Base-by-base conservation (phyloP, 2,888 invertebrate species). In the Philhelius pedissequus region DNA sequence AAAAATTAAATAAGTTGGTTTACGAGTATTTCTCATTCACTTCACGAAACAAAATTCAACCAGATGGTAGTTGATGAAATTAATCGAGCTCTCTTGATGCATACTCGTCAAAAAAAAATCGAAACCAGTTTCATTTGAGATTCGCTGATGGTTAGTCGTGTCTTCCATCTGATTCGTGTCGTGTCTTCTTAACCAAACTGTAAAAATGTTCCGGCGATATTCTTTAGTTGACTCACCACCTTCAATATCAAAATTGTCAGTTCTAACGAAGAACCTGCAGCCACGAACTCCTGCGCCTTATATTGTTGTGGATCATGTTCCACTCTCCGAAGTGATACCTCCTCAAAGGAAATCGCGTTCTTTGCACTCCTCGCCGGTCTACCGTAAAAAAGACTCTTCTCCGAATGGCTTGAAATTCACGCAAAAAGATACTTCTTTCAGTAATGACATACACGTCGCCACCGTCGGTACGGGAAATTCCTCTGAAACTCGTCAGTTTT, bases 171-270 rank as follows among this genome's bases (percentile, higher is more conserved):
- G 30, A 18, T n/a, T 83, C 43, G 52, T 68, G 18, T 54, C 54
- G 38, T 60, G 8, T 8, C 15, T 2, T 5, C 6, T 18, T 5
- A 18, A 6, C 2, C 9, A 32, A 32, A 15, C 4, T 13, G 18
- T 20, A 9, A 43, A 83, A 82, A 90, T 90, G 90, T 90, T 90
- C 87, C 91, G 91, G 69, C 91, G 92, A 43, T 90, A 90, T 88
- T 92, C 92, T 45, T 88, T 90, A 30, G 89, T 91, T 69, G 91
- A 92, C 87, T 86, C 91, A 62, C 87, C 90, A 52, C 86, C 86
- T 43, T 86, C 87, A 9, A 69, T 90, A 5, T 88, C 89, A 50
- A 90, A 88, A 71, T 76, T 90, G 27, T 90, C 91, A 15, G 87
- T 90, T 32, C 83, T 89, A 77, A 88, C 90, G 38, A 87, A 88